phyloP scores from a whole-genome alignment of 2,888 invertebrate species.

The Trypoxylon attenuatum region DNA sequence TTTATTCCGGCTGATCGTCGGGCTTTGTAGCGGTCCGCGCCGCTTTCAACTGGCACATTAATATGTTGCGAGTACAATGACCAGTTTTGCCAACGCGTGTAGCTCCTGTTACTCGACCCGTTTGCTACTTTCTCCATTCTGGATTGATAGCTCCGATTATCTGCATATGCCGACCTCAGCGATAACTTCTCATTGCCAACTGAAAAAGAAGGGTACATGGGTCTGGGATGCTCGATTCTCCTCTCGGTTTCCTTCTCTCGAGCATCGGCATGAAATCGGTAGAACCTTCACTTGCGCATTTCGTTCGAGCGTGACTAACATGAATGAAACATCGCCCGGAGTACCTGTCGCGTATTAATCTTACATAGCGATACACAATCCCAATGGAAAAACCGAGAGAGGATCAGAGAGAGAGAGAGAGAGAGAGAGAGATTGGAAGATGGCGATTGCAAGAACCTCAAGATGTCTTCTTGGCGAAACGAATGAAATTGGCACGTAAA shows the following conservation, averaged over 20 bases:
- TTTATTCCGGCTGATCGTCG: too few relatives aligned
- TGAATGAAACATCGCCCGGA: background rate
- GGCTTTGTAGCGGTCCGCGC: too few relatives aligned
- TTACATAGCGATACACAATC: too few relatives aligned
- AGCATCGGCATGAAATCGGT: too few relatives aligned
- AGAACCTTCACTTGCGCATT: background rate
- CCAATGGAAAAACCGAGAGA: background rate
- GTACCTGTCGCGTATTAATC: background rate
- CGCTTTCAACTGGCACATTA: conserved; percentile 6
- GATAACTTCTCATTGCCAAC: conserved; percentile 5
- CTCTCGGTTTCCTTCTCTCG: too few relatives aligned
- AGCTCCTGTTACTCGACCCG: conserved; percentile 8
- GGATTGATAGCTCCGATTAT: conserved; percentile 5
- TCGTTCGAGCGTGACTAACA: background rate
- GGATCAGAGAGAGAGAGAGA: background rate
- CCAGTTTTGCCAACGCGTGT: background rate
- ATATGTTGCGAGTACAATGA: conserved; percentile 8
- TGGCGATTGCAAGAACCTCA: too few relatives aligned
- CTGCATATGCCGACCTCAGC: background rate
- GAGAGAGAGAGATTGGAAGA: too few relatives aligned
- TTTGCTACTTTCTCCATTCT: conserved; percentile 11
- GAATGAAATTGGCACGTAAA: conserved; percentile 29
- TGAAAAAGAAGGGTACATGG: background rate
- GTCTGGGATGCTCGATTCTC: background rate
- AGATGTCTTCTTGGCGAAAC: too few relatives aligned